Base-by-base conservation (phyloP, 2,888 invertebrate genomes). In the Microctonus aethiopoides region DNA sequence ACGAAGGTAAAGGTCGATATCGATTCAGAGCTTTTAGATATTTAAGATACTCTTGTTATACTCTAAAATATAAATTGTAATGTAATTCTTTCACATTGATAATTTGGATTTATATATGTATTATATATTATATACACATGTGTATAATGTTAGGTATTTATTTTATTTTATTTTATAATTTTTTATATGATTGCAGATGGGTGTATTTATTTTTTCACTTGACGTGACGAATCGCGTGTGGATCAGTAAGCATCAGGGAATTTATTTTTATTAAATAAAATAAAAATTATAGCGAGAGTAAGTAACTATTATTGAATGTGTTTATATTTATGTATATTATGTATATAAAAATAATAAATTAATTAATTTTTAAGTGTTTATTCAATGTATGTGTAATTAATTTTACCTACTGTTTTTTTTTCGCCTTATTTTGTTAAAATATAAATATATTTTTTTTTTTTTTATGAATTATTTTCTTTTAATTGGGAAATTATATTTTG, bases 1-100 rank as follows among this genome's bases (percentile, higher is more conserved):
- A 73, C 64, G 56, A 67, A 69, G 73, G 67, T 67, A 52, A 67
- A 67, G 61, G 70, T 70, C 62, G 61, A 70, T 70, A 70, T 70
- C 46, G 66, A 70, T 66, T 39, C 22, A 32, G 29, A 5, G 16
- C n/a, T 52, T 51, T 46, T 54, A 11, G 36, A 24, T 41, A n/a
- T 39, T 24, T 3, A 56, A n/a, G n/a, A n/a, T n/a, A n/a, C n/a
- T n/a, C n/a, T n/a, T n/a, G n/a, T n/a, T n/a, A n/a, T n/a, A n/a
- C n/a, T n/a, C n/a, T n/a, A n/a, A n/a, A n/a, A n/a, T n/a, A n/a
- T n/a, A n/a, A n/a, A n/a, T n/a, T n/a, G n/a, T n/a, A n/a, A n/a
- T n/a, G n/a, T n/a, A n/a, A n/a, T n/a, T n/a, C n/a, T n/a, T n/a
- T n/a, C n/a, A n/a, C n/a, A n/a, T n/a, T n/a, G n/a, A n/a, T n/a